Evolutionary conservation across 2,888 invertebrate species (phyloP).

Genomic region (Euplexia lucipara): DNA sequence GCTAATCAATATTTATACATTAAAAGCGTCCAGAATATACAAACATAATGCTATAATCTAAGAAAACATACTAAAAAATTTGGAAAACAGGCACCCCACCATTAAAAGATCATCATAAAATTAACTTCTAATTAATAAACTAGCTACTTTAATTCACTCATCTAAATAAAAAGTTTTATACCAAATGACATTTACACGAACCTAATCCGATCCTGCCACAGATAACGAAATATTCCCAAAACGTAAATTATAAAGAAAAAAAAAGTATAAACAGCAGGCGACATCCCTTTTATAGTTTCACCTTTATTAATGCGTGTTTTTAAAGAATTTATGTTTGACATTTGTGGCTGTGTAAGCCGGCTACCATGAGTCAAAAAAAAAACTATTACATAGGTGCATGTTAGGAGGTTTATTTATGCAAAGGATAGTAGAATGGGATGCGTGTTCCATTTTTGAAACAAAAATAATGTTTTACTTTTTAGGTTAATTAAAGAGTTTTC

Average conservation of each 20-base stretch:
- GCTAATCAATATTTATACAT: background rate
- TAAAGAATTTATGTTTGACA: constrained; percentile 85
- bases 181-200: constrained; percentile 62
- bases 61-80: too few species aligned
- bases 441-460: background rate
- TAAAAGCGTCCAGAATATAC: too few species aligned
- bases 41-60: too few species aligned
- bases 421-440: background rate
- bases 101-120: constrained; percentile 63
- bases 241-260: constrained; percentile 63
- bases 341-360: constrained; percentile 69
- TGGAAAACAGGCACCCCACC: constrained; percentile 29
- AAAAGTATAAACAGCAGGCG: constrained; percentile 51
- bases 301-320: constrained; percentile 84
- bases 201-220: constrained; percentile 58
- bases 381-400: constrained; percentile 5
- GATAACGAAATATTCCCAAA: constrained; percentile 61
- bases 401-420: constrained; percentile 35
- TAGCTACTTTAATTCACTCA: constrained; percentile 42
- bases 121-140: constrained; percentile 59
- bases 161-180: constrained; percentile 37
- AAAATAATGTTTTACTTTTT: background rate
- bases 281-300: constrained; percentile 76
- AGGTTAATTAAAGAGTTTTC: too few species aligned
- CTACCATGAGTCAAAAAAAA: constrained; percentile 63